Base-by-base conservation (phyloP, 2,113 vertebrate genomes). In the Peromyscus maniculatus region DNA sequence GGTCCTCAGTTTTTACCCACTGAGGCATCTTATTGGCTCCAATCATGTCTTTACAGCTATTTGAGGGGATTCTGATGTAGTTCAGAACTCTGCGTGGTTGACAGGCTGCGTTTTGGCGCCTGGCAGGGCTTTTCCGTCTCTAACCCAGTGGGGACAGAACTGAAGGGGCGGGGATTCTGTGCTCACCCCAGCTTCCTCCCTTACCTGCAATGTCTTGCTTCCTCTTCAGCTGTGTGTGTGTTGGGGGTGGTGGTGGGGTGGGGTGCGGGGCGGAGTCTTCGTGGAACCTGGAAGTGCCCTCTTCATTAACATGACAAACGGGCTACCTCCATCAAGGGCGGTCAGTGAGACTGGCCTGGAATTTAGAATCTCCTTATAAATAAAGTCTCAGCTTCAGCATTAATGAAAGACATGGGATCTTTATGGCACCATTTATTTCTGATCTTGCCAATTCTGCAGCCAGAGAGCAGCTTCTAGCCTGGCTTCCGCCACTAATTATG, bases 331-430 rank as follows among this genome's bases (percentile, higher is more conserved):
- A 82, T 97, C 96, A 98, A 98, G 96, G 97, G 82, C 97, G 91
- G 88, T 66, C 9, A 75, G 92, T 62, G 88, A 97, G 80, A 97
- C 95, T 43, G 39, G 95, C n/a, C 86, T 95, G 95, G 96, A 97
- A 98, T 98, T 97, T 95, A 97, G 97, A 98, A 97, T 97, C 95
- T 95, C 92, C 92, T 95, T 97, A 97, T 95, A 97, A 97, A 97
- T 96, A 97, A 97, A 95, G 84, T 80, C 95, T 97, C 62, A 1
- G 84, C 91, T 95, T 95, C 94, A 86, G 80, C 95, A 86, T 95
- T 96, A 98, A 97, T 74, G 92, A 96, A 98, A 97, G 93, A 87
- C 97, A 66, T 22, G 69, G 75, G 90, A 90, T 89, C 88, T 97
- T 97, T 97, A 98, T 83, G 80, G 88, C 0, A 0, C 92, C 79